Conservation (phyloP, 2,888 invertebrate species). For the Caenorhabditis parvicauda region DNA sequence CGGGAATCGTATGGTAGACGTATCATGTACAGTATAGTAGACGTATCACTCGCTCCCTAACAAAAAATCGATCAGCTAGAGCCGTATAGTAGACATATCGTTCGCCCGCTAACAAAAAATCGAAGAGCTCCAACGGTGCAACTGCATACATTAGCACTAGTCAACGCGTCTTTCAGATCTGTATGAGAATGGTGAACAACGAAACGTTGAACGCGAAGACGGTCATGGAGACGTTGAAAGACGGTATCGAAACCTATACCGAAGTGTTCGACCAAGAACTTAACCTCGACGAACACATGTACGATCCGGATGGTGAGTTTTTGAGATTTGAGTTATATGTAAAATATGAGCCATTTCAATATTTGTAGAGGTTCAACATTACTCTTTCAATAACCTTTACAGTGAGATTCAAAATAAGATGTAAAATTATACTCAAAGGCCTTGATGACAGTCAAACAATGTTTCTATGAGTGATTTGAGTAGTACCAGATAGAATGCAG, state of each 20-base stretch:
- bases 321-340: not conserved
- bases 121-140: not conserved
- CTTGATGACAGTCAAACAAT: no score
- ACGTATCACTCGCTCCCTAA: no score
- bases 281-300: slow-evolving; percentile 25
- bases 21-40: no score
- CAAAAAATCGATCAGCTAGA: not conserved
- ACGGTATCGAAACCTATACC: slow-evolving; percentile 52
- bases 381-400: no score
- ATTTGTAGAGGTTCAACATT: not conserved
- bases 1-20: no score
- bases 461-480: no score
- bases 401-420: no score
- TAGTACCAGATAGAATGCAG: no score
- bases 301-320: slow-evolving; percentile 42
- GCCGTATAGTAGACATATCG: no score
- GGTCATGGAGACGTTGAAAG: slow-evolving; percentile 48
- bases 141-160: no score
- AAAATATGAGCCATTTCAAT: not conserved
- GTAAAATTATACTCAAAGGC: no score
- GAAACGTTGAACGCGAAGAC: slow-evolving; percentile 50
- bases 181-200: slow-evolving; percentile 60
- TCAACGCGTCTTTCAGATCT: slow-evolving; percentile 43
- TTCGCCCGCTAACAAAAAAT: no score
- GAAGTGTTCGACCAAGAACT: slow-evolving; percentile 50